Base-by-base conservation (phyloP, 2,797 vertebrate genomes). In the Epinephelus awoara region DNA sequence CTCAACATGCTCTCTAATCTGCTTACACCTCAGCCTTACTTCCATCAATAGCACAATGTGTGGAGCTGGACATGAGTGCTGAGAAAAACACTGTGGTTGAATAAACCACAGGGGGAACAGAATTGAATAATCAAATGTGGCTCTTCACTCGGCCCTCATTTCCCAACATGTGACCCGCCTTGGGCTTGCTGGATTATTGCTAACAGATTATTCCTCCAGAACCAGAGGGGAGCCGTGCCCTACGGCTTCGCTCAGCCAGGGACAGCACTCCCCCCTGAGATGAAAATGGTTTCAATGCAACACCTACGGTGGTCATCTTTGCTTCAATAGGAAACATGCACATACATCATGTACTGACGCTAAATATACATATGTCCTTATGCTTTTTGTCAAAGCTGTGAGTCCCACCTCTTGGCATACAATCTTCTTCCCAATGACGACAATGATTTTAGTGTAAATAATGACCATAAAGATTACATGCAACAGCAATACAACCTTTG, bases 1-100 rank as follows among this genome's bases (percentile, higher is more conserved):
- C 70, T 66, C 67, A 57, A 70, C 73, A 71, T 56, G 83, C 50
- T 73, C 65, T 52, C 44, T 72, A 79, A 86, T 84, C 59, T 80
- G 65, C 50, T 79, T 67, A 77, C 49, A 69, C 52, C 50, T 11
- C 34, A 23, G 73, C 65, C 72, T 58, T 34, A 27, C 46, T 44
- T 66, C 63, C 77, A 82, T 86, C 74, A 78, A 58, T 44, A 55
- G 83, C 76, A 78, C 72, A 64, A 73, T 69, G 77, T 77, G 74
- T 62, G 63, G 78, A 72, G 57, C 56, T 54, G 76, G 62, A 74
- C 65, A 79, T 42, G 42, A 46, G 52, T 21, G 69, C 78, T 71
- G 84, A 88, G 83, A 90, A 92, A 91, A 90, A 67, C 83, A 78
- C 51, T 72, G 80, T 57, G 51, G 87, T 89, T 83, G 84, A 90